phyloP scores from a whole-genome alignment of 1,140 invertebrate species.

The Portunus trituberculatus region DNA sequence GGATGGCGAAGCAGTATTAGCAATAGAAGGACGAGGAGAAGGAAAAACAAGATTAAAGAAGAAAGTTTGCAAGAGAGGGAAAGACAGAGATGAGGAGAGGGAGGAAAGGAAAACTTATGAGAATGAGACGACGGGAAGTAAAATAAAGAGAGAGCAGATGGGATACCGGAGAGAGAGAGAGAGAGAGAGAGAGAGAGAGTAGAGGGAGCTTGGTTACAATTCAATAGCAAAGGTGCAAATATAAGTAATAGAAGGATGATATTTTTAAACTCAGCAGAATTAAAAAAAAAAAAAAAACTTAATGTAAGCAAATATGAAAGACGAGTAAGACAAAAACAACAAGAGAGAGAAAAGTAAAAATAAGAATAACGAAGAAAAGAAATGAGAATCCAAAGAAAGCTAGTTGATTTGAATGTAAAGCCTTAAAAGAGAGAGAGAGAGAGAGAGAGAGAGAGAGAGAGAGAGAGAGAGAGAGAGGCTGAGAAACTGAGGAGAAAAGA shows the following conservation, averaged over 20 bases:
- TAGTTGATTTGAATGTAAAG: background rate
- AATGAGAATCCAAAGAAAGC: background rate
- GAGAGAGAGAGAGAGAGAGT: background rate
- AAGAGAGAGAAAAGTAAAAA: too few species aligned
- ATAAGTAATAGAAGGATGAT: too few species aligned
- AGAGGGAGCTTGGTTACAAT: too few species aligned
- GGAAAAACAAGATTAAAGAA: background rate
- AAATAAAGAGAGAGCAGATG: constrained; percentile 17
- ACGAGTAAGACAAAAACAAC: too few species aligned
- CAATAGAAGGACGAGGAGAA: background rate
- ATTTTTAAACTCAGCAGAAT: too few species aligned
- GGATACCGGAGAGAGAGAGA: background rate
- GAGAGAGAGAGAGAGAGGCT: background rate
- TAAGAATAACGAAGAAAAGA: background rate
- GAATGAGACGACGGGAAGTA: background rate
- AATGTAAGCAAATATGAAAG: too few species aligned
- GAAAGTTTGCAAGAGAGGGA: background rate
- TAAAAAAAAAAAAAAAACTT: too few species aligned
- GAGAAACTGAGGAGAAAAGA: background rate
- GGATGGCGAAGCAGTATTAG: background rate
- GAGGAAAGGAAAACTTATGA: background rate
- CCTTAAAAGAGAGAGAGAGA: background rate
- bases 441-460: background rate
- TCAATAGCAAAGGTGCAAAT: too few species aligned
- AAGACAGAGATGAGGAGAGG: background rate